Evolutionary conservation across 2,797 vertebrate species (phyloP), one percentile per base, ranked within the genome.

Genomic region (Coreius guichenoti): DNA sequence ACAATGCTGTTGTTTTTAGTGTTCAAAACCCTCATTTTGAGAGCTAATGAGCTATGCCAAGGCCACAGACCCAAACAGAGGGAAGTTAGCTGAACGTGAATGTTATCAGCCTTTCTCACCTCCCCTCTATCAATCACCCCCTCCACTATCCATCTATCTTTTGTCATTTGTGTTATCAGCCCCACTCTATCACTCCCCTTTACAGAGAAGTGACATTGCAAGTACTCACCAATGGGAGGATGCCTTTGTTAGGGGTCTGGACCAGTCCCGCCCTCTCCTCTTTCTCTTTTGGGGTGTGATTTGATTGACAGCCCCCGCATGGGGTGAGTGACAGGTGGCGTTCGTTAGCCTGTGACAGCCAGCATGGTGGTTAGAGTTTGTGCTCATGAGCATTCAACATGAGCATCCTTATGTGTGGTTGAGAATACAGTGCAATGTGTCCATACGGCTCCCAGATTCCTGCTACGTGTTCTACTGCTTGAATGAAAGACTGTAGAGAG

Each of bases 141-240:
- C 90, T 88, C 89, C 87, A 88, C 92, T 82, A 72, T 58, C 54
- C 69, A 83, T 87, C 87, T 81, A 77, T 90, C 87, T 88, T 94
- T 94, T 94, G 94, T 95, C 94, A 93, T 92, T 89, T 86, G 92
- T 92, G 92, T 95, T 95, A 96, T 96, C 95, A 94, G 93, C 61
- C 56, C 90, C 93, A 94, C 93, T 95, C 93, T 92, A 94, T 95
- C 95, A 94, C 93, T 95, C 93, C 93, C 91, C 85, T 93, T 84
- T 91, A 90, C 85, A 87, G 83, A 90, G 85, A 89, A 88, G 65
- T 87, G 87, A 85, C 87, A 81, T 92, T 93, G 90, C 92, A 92
- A 94, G 91, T 91, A 90, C 92, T 94, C 93, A 93, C 94, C 94
- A 95, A 94, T 95, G 92, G 94, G 88, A 95, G 92, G 91, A 91